A percentile compares a stretch with the other conserved stretches of the same genome.
Evolutionary conservation across 2,888 invertebrate genomes (phyloP).

Genomic region (Macaria notata): DNA sequence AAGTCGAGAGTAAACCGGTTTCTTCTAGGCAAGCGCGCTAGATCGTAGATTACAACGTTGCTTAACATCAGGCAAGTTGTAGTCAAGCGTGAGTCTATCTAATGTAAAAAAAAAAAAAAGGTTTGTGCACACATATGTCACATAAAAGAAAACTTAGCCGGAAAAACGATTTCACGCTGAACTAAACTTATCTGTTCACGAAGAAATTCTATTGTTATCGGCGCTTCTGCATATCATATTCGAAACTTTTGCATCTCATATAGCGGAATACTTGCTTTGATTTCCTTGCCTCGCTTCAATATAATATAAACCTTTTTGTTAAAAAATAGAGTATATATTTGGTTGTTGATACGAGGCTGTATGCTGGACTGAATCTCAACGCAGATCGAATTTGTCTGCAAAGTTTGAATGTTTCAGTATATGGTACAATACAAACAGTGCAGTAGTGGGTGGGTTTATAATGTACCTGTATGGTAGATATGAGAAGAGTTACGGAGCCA

Average conservation of each 20-base stretch:
- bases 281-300: slow-evolving; percentile 23
- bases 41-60: too few relatives aligned
- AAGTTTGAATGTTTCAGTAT: slow-evolving; percentile 77
- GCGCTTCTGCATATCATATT: slow-evolving; percentile 36
- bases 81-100: too few relatives aligned
- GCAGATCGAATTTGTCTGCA: slow-evolving; percentile 80
- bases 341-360: slow-evolving; percentile 43
- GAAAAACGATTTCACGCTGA: slow-evolving; percentile 5
- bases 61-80: too few relatives aligned
- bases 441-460: slow-evolving; percentile 45
- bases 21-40: too few relatives aligned
- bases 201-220: slow-evolving; percentile 31
- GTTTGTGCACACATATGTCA: too few relatives aligned
- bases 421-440: slow-evolving; percentile 29
- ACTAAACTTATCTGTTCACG: slow-evolving; percentile 16
- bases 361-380: slow-evolving; percentile 60
- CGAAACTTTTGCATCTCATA: slow-evolving; percentile 41
- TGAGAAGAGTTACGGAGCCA: slow-evolving; percentile 50
- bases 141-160: too few relatives aligned
- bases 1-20: too few relatives aligned
- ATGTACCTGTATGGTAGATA: slow-evolving; percentile 49
- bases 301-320: slow-evolving; percentile 37
- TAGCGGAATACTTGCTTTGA: slow-evolving; percentile 32
- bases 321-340: slow-evolving; percentile 41
- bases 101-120: too few relatives aligned